These are phyloP conservation scores for Blastobasis lacticolella DNA, from an alignment of 2,888 invertebrate genomes.

Conservation along the genomic window DNA sequence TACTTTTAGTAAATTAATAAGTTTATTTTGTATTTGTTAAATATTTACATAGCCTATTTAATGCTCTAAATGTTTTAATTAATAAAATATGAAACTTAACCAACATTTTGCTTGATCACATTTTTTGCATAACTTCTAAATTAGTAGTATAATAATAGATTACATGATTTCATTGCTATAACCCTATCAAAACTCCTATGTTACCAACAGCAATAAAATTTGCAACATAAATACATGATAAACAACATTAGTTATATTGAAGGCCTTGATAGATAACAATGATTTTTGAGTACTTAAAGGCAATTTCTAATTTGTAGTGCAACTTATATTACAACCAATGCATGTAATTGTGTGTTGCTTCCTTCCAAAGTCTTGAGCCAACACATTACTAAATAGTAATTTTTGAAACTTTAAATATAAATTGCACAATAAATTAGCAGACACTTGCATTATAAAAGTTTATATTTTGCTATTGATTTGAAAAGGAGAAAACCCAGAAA, in stretches of 20 bases:
- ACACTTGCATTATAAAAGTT: too few relatives aligned
- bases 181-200: not conserved
- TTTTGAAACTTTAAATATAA: too few relatives aligned
- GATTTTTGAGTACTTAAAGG: not conserved
- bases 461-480: too few relatives aligned
- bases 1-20: constrained; percentile 67
- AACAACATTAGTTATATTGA: constrained; percentile 52
- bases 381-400: too few relatives aligned
- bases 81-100: constrained; percentile 71
- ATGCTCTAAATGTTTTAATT: constrained; percentile 40
- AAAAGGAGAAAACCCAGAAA: too few relatives aligned
- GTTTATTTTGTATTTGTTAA: constrained; percentile 66
- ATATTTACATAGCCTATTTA: constrained; percentile 66
- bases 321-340: too few relatives aligned
- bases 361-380: too few relatives aligned
- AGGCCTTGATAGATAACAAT: constrained; percentile 42
- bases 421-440: too few relatives aligned
- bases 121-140: constrained; percentile 50
- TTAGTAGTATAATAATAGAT: constrained; percentile 17
- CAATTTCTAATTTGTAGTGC: not conserved
- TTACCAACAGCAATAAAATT: constrained; percentile 41
- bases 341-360: too few relatives aligned
- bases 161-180: constrained; percentile 9
- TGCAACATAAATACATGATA: constrained; percentile 45
- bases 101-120: constrained; percentile 63